Evolutionary conservation across 2,113 vertebrate genomes (phyloP).

Genomic region (Phyllopteryx taeniolatus): DNA sequence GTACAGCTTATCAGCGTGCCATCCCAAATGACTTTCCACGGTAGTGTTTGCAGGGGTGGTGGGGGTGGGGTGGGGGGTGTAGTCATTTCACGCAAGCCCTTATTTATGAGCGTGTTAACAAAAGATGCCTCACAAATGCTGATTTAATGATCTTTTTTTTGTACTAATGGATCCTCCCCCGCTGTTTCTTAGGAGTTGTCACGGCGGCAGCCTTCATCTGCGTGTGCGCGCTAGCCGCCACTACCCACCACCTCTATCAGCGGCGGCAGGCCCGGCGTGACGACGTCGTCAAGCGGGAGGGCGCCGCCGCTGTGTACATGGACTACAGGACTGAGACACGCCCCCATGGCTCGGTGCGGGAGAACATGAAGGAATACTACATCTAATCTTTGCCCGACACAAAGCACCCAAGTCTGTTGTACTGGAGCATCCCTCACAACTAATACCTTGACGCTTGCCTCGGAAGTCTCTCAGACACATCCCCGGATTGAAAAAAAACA

Average conservation of each 20-base stretch:
- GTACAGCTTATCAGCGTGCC: neutral
- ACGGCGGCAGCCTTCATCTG: slow-evolving; percentile 88
- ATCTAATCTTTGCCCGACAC: slow-evolving; percentile 74
- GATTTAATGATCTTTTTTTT: slow-evolving; percentile 5
- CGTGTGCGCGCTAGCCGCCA: slow-evolving; percentile 83
- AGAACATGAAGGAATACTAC: slow-evolving; percentile 95
- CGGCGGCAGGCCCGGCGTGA: slow-evolving; percentile 84
- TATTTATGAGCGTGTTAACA: neutral
- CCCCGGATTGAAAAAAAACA: neutral
- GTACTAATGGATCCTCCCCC: neutral
- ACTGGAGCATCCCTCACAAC: slow-evolving; percentile 19
- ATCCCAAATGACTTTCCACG: slow-evolving; percentile 2
- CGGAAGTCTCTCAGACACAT: slow-evolving; percentile 1
- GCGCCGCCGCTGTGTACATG: slow-evolving; percentile 77
- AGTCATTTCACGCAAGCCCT: slow-evolving; percentile 1
- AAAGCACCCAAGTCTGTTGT: slow-evolving; percentile 18
- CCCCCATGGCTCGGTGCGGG: slow-evolving; percentile 86
- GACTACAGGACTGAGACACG: slow-evolving; percentile 89
- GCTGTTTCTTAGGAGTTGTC: slow-evolving; percentile 79
- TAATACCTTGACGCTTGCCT: slow-evolving; percentile 20
- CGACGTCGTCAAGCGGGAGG: slow-evolving; percentile 78
- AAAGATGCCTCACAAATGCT: neutral
- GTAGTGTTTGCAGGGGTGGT: neutral
- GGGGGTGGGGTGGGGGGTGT: neutral
- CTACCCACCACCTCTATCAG: slow-evolving; percentile 88